Evolutionary conservation across 2,888 invertebrate species (phyloP).

Genomic region (Tenthredo distinguenda): DNA sequence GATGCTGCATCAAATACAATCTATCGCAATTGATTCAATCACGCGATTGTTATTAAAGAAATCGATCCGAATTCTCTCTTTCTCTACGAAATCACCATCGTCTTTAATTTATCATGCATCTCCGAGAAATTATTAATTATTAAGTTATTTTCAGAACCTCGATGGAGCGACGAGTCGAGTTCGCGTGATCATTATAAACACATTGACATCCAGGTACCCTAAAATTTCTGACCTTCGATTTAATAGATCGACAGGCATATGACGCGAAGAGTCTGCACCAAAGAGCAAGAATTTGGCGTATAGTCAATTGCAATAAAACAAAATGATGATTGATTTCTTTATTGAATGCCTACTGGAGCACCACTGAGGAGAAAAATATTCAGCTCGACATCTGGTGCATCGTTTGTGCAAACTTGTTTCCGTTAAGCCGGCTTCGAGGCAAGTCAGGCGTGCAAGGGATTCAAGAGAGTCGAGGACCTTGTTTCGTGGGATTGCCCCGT

Average conservation of each 20-base stretch:
- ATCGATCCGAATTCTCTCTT: background rate
- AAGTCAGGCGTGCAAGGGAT: constrained; percentile 76
- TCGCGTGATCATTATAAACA: background rate
- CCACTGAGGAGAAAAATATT: constrained; percentile 69
- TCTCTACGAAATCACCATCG: background rate
- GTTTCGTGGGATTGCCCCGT: constrained; percentile 75
- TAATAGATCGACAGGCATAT: background rate
- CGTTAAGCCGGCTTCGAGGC: constrained; percentile 75
- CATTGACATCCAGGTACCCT: background rate
- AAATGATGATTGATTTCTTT: constrained; percentile 49
- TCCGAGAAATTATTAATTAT: background rate
- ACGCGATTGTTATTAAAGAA: constrained; percentile 20
- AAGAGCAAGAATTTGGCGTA: background rate
- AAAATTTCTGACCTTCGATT: background rate
- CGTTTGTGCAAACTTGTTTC: constrained; percentile 74
- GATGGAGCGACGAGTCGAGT: background rate
- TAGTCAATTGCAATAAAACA: background rate
- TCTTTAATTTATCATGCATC: background rate
- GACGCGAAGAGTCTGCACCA: background rate
- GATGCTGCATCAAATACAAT: background rate
- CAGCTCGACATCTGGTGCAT: constrained; percentile 75
- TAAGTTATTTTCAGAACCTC: background rate
- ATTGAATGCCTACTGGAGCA: constrained; percentile 43
- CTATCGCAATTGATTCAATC: constrained; percentile 13
- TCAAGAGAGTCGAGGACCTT: constrained; percentile 69